Base-by-base conservation (phyloP, 2,888 invertebrate species). In the Latheticus oryzae region DNA sequence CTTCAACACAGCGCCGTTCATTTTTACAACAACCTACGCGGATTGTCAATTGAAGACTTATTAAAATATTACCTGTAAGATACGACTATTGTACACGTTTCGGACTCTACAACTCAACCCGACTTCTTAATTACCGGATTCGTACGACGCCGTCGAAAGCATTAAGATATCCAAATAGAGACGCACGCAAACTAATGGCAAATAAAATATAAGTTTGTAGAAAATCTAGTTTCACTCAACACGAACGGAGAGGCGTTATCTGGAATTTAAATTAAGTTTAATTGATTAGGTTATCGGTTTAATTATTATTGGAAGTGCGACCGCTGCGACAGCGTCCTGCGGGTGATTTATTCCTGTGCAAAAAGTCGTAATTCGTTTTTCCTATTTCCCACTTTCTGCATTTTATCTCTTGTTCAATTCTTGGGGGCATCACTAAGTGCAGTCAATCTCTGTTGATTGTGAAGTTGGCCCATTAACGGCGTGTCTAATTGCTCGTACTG, bases 251-350 rank as follows among this genome's bases (percentile, higher is more conserved):
- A 59, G 47, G 66, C 66, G 63, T 61, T 68, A 70, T 69, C 62
- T 66, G 66, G 70, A 67, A 71, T 71, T 68, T 68, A 71, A 70
- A 71, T 68, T 67, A 66, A 64, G 62, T 65, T 61, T 70, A 71
- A 71, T 71, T 71, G 71, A 71, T 71, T 71, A 70, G 62, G 69
- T 71, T 71, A 71, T 71, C 71, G 66, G 62, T 66, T 70, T 70
- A 71, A 71, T 71, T 71, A 70, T 71, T 71, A 66, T 60, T 60
- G 66, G 63, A 65, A 66, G 63, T 68, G 68, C 69, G 63, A 64
- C 66, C 65, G 63, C 64, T 60, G 63, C 62, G 57, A 45, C 48
- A 65, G 65, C 67, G 62, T 65, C 67, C 62, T 59, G 43, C 24
- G 7, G n/a, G 42, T 52, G 32, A 40, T 35, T 40, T 40, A 54